A percentile compares a stretch with the other conserved stretches of the same genome.
Evolutionary conservation across 2,888 invertebrate species (phyloP).

Genomic region (Rhagium mordax): DNA sequence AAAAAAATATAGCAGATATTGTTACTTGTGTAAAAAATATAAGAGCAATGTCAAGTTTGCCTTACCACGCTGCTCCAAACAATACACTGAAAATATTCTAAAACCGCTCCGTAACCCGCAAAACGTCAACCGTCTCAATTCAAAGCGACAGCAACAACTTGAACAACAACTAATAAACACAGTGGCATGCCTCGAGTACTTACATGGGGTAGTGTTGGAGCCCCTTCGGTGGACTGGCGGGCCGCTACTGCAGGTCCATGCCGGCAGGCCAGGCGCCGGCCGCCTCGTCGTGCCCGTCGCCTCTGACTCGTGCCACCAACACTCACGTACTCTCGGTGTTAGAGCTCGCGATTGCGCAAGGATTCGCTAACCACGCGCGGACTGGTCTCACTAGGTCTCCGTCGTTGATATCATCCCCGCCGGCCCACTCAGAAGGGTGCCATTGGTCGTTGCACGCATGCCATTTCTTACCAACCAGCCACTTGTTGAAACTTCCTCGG

Average conservation of each 20-base stretch:
- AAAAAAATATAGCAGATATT: too few species aligned
- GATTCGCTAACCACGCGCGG: conserved; percentile 63
- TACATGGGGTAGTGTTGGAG: conserved; percentile 63
- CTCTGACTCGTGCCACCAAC: conserved; percentile 64
- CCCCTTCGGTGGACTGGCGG: conserved; percentile 65
- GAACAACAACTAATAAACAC: conserved; percentile 7
- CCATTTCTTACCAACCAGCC: conserved; percentile 58
- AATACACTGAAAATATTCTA: neutral
- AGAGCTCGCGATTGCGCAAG: conserved; percentile 64
- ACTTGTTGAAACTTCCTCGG: conserved; percentile 58
- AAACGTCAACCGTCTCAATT: neutral
- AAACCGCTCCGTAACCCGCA: neutral
- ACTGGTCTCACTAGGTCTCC: conserved; percentile 62
- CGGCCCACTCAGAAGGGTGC: conserved; percentile 61
- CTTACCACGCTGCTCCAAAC: neutral
- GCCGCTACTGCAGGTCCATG: conserved; percentile 62
- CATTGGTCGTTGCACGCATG: conserved; percentile 66
- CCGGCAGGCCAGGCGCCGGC: conserved; percentile 66
- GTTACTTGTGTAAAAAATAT: too few species aligned
- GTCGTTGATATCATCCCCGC: conserved; percentile 64
- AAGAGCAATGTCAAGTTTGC: too few species aligned
- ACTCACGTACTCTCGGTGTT: conserved; percentile 53
- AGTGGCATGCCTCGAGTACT: conserved; percentile 54
- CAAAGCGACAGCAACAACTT: neutral
- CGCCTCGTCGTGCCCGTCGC: conserved; percentile 69